Base-by-base conservation (phyloP, 2,797 vertebrate species). In the Orientallactaga sibirica region DNA sequence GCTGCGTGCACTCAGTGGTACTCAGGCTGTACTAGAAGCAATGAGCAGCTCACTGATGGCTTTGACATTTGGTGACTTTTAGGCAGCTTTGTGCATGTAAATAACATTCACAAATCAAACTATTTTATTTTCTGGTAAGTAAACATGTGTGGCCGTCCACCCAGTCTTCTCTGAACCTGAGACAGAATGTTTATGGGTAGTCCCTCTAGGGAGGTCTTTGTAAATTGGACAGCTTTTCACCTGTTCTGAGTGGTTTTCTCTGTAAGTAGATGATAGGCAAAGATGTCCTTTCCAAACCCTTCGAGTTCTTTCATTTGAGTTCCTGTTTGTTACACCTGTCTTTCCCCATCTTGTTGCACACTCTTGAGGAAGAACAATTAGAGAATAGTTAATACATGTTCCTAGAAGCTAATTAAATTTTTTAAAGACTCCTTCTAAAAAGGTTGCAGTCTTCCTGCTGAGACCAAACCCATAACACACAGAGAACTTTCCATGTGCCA, bases 191-290 rank as follows among this genome's bases (percentile, higher is more conserved):
- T 48, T 48, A 48, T 48, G 48, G 48, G 48, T 48, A 10, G 48
- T 48, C 6, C 7, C 62, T 84, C 66, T 78, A 74, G 27, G 41
- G 68, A 92, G 27, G 76, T 25, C n/a, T 81, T 87, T 33, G 43
- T 16, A 74, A 78, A 77, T 8, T 68, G 18, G 33, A 27, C 29
- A 87, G 37, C 37, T 62, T 93, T 83, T 94, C 10, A 83, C 58
- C 25, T 85, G 25, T 19, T 48, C 41, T 83, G 15, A 71, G 18
- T 90, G 41, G 9, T 7, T 48, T 43, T 88, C 62, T 66, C 76
- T 80, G 15, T 91, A 92, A 90, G 20, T 16, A 91, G 68, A 33
- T 83, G 67, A 62, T 20, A 74, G 48, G 29, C 48, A 95, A 85
- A 73, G 55, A 80, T 58, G 80, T 37, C 2, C 20, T 89, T 92